Evolutionary conservation across 2,797 vertebrate genomes (phyloP), one percentile per base, ranked within the genome.

Genomic region (Syngnathus rostellatus): DNA sequence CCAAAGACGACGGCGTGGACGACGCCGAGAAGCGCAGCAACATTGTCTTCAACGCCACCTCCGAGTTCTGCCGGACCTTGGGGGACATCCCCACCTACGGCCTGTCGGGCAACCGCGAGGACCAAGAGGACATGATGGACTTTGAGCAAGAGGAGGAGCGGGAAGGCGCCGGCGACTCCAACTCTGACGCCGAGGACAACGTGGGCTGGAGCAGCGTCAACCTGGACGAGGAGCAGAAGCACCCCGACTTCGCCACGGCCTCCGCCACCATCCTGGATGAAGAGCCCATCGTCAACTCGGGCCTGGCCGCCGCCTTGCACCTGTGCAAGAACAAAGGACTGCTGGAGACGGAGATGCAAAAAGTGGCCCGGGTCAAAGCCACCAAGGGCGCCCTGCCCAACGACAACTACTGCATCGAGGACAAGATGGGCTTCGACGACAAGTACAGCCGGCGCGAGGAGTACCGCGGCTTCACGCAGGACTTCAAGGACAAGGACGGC

Each of bases 381-480:
- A 76, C 91, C 2, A 94, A 94, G 70, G 92, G 88, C 6, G 89
- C 89, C 0, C 82, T 96, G 50, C 92, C 94, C 0, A 94, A 95
- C 0, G 94, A 93, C 0, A 92, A 96, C 74, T 98, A 97, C 70
- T 94, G 94, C 86, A 97, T 98, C 2, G 95, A 98, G 77, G 95
- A 98, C 83, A 97, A 97, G 87, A 95, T 95, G 94, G 93, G 93
- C 75, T 94, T 96, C 1, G 95, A 97, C 14, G 95, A 97, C 84
- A 96, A 96, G 78, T 95, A 97, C 82, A 95, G 95, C 76, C 88
- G 94, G 8, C 80, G 95, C 0, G 95, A 97, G 82, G 95, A 96
- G 74, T 98, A 94, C 79, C 91, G 95, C 1, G 94, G 95, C 50
- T 98, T 97, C 88, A 95, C 91, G 0, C 95, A 97, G 87, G 95